These are phyloP conservation scores for Lydus trimaculatus DNA, from an alignment of 2,888 invertebrate genomes.

Conservation along the genomic window DNA sequence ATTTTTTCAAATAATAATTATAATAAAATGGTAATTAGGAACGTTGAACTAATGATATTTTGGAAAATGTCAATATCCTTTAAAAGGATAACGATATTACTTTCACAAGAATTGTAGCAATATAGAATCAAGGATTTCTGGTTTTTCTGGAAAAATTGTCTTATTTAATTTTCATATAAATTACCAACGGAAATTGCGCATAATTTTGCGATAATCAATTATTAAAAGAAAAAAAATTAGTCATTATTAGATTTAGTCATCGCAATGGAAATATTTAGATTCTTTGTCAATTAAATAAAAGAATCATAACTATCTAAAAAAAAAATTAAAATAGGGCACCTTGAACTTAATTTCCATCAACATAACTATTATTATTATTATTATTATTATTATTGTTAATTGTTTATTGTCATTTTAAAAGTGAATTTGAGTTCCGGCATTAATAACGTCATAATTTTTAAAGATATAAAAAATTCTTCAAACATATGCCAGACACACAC, in stretches of 20 bases:
- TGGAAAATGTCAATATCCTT: neutral
- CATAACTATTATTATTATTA: no score
- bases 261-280: neutral
- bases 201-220: neutral
- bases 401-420: neutral
- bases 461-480: neutral
- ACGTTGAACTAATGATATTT: neutral
- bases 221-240: neutral
- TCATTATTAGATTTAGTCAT: neutral
- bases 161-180: neutral
- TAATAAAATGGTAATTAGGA: neutral
- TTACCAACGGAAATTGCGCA: neutral
- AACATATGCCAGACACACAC: conserved; percentile 16
- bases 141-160: neutral
- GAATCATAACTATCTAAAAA: neutral
- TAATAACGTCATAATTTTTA: conserved; percentile 6
- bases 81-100: neutral
- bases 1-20: neutral
- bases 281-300: neutral
- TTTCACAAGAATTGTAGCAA: neutral
- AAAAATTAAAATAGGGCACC: neutral
- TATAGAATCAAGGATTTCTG: conserved; percentile 2
- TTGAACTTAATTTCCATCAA: conserved; percentile 7
- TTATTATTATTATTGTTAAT: no score
- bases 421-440: neutral